These are phyloP conservation scores for Ceratothoa steindachneri DNA, from an alignment of 2,888 invertebrate genomes.

Conservation along the genomic window DNA sequence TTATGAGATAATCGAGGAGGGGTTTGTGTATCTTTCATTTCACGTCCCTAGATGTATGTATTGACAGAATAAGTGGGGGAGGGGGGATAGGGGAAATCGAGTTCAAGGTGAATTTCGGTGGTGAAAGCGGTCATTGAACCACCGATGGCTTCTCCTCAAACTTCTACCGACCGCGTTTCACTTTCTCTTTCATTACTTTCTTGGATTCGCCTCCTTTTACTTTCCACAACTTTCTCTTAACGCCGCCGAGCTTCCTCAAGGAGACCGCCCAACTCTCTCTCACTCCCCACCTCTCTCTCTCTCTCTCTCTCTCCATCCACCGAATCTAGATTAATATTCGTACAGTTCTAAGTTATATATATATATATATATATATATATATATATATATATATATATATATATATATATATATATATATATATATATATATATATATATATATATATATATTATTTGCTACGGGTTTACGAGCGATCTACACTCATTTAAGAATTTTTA, in stretches of 20 bases:
- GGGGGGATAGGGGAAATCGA: not conserved
- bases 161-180: not conserved
- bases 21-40: too few species aligned
- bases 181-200: not conserved
- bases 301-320: not conserved
- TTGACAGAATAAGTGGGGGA: not conserved
- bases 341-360: not conserved
- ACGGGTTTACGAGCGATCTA: too few species aligned
- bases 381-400: not conserved
- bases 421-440: conserved; percentile 12
- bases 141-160: not conserved
- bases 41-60: too few species aligned
- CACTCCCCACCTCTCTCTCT: conserved; percentile 1
- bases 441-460: not conserved
- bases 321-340: not conserved
- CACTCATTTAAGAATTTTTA: too few species aligned
- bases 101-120: not conserved
- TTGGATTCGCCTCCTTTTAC: not conserved
- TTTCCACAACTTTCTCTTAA: conserved; percentile 11
- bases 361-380: conserved; percentile 18
- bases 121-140: not conserved
- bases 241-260: not conserved
- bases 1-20: too few species aligned
- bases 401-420: not conserved
- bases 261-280: not conserved